Percentiles rank a stretch among this genome's conserved stretches.
These are phyloP conservation scores for Clusia tigrina DNA, from an alignment of 2,888 invertebrate species.

Conservation along the genomic window DNA sequence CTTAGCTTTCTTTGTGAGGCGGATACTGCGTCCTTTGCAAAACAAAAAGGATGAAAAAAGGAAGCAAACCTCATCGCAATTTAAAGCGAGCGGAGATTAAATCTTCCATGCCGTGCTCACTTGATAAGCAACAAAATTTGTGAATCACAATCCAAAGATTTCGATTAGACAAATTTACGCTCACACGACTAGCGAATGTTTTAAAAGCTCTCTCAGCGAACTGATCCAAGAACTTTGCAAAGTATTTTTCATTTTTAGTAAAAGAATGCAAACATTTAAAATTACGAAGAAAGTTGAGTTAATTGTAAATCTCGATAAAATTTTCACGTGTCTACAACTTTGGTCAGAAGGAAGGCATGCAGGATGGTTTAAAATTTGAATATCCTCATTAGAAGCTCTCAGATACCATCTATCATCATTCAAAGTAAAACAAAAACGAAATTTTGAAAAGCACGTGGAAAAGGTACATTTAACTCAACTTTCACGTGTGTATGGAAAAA, in stretches of 20 bases:
- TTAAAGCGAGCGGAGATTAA: constrained; percentile 73
- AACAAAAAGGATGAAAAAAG: constrained; percentile 63
- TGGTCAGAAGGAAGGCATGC: constrained; percentile 65
- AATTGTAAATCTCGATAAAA: too few relatives aligned
- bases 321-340: constrained; percentile 29
- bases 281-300: constrained; percentile 23
- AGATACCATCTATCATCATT: constrained; percentile 64
- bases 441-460: constrained; percentile 36
- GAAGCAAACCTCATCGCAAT: constrained; percentile 71
- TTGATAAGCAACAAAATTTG: constrained; percentile 31
- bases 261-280: constrained; percentile 7
- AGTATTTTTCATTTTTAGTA: constrained; percentile 45
- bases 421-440: constrained; percentile 29
- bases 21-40: constrained; percentile 22
- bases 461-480: constrained; percentile 4
- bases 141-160: constrained; percentile 2
- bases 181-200: constrained; percentile 61
- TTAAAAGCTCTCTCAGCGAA: constrained; percentile 71
- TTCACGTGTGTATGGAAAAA: constrained; percentile 32
- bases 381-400: constrained; percentile 51
- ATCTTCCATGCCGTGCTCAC: constrained; percentile 62
- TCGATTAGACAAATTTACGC: constrained; percentile 42
- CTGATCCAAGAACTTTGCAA: constrained; percentile 73
- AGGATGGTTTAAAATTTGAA: constrained; percentile 55
- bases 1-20: constrained; percentile 34